These are phyloP conservation scores for Cordilura impudica DNA, from an alignment of 2,888 invertebrate genomes.

Conservation along the genomic window DNA sequence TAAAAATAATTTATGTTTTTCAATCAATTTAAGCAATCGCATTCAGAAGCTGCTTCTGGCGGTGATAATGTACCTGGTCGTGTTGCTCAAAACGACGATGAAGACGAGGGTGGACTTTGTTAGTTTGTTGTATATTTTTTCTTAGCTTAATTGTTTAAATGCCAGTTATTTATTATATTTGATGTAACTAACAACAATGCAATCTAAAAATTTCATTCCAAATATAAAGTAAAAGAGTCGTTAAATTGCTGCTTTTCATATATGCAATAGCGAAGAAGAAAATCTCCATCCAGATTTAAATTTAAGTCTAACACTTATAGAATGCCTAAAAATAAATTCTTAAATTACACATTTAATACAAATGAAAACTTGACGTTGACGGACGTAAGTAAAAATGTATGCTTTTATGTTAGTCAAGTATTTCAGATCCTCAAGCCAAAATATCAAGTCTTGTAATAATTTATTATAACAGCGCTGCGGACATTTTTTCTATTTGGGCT, in stretches of 20 bases:
- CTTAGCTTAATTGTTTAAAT: slow-evolving; percentile 52
- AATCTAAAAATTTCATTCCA: slow-evolving; percentile 58
- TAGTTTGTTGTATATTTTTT: slow-evolving; percentile 39
- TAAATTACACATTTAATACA: no score
- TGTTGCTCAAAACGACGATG: slow-evolving; percentile 21
- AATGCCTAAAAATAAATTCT: no score
- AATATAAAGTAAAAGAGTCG: slow-evolving; percentile 53
- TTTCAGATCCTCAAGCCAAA: no score
- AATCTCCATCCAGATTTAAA: no score
- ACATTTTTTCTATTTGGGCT: no score
- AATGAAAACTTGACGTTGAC: no score
- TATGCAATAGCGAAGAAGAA: no score
- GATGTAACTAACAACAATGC: slow-evolving; percentile 45
- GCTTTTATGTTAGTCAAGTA: no score
- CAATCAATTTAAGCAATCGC: slow-evolving; percentile 9
- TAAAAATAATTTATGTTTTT: background rate
- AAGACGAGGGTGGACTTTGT: slow-evolving; percentile 58
- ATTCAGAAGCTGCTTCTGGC: slow-evolving; percentile 18
- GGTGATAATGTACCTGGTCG: slow-evolving; percentile 1
- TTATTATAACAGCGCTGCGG: no score
- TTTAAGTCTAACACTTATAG: no score
- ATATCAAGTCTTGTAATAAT: no score
- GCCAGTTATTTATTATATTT: slow-evolving; percentile 46
- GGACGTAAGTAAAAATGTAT: no score
- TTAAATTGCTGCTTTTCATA: slow-evolving; percentile 29